phyloP scores from a whole-genome alignment of 2,888 invertebrate species.

The Eupsilia transversa region DNA sequence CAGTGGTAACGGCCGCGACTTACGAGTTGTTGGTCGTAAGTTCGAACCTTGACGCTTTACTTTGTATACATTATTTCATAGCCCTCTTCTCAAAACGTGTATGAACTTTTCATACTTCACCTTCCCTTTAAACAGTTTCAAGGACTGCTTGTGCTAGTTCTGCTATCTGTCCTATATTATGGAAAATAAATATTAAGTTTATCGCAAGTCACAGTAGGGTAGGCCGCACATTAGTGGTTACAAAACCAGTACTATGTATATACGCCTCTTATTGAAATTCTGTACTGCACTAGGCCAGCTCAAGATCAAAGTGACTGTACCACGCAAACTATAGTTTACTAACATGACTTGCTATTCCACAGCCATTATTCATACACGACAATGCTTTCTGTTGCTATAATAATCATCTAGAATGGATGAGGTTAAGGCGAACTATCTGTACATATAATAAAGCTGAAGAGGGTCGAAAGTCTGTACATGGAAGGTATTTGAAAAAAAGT shows the following conservation, averaged over 20 bases:
- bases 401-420: constrained; percentile 8
- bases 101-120: too few species aligned
- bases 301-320: background rate
- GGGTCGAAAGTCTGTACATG: too few species aligned
- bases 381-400: constrained; percentile 14
- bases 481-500: too few species aligned
- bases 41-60: too few species aligned
- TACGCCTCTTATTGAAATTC: background rate
- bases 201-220: background rate
- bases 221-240: background rate
- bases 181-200: too few species aligned
- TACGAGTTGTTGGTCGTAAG: too few species aligned
- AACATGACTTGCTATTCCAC: constrained; percentile 17
- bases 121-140: too few species aligned
- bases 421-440: background rate
- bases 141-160: too few species aligned
- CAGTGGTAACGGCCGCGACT: too few species aligned
- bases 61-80: too few species aligned
- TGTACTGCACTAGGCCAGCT: background rate
- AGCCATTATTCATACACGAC: constrained; percentile 20
- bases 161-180: background rate
- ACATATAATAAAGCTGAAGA: too few species aligned
- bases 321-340: constrained; percentile 1
- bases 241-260: background rate
- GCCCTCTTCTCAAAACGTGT: too few species aligned